A percentile compares a stretch with the other conserved stretches of the same genome.
Evolutionary conservation across 2,797 vertebrate species (phyloP).

Genomic region (Mycteria americana): DNA sequence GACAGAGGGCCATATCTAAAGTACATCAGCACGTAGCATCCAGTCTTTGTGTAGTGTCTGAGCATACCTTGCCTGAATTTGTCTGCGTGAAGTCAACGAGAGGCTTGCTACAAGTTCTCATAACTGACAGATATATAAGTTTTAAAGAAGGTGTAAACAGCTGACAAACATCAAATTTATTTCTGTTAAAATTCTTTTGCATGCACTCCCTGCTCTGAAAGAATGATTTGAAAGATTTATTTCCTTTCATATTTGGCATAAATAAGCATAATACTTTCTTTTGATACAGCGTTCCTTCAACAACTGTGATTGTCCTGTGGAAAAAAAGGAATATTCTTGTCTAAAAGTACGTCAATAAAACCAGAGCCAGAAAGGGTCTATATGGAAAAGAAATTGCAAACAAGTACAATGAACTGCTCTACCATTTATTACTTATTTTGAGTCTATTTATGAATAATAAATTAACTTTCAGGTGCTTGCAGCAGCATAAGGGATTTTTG

Average conservation of each 20-base stretch:
- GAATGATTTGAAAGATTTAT: background rate
- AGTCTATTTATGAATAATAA: background rate
- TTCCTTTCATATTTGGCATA: background rate
- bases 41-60: background rate
- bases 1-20: background rate
- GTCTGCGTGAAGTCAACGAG: background rate
- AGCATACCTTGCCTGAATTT: background rate
- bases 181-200: background rate
- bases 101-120: background rate
- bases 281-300: background rate
- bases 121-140: background rate
- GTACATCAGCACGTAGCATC: background rate
- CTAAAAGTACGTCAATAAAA: background rate
- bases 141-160: background rate
- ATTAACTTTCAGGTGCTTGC: background rate
- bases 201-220: background rate
- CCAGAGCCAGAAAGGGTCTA: background rate
- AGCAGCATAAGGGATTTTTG: background rate
- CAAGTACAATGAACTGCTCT: background rate
- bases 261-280: background rate
- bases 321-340: background rate
- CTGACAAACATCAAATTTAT: background rate
- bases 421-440: background rate
- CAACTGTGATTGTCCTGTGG: background rate
- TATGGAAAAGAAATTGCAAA: background rate